These are phyloP conservation scores for Palythoa grandiflora DNA, from an alignment of 92 coral and sea anemone species.

Conservation along the genomic window DNA sequence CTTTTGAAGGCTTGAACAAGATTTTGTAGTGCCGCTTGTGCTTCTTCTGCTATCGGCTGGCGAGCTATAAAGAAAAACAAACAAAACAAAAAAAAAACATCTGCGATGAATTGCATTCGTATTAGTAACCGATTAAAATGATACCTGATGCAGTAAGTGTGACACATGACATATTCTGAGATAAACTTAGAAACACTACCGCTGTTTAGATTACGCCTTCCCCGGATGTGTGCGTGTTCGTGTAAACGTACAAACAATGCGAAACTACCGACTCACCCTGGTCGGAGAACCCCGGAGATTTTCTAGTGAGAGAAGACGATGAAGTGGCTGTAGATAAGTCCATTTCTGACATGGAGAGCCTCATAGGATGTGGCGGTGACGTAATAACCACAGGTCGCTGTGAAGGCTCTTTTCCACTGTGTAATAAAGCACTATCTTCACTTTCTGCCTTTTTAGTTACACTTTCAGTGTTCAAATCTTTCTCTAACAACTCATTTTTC, in stretches of 20 bases:
- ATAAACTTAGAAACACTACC: too few species aligned
- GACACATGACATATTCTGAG: too few species aligned
- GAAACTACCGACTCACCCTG: conserved; percentile 64
- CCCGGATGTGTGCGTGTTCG: too few species aligned
- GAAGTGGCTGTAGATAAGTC: conserved; percentile 56
- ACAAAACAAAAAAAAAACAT: neutral
- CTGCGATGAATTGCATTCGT: too few species aligned
- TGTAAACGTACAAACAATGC: neutral
- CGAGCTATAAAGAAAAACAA: neutral
- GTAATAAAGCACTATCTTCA: conserved; percentile 26
- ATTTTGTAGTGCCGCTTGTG: conserved; percentile 85
- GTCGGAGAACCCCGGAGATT: conserved; percentile 69
- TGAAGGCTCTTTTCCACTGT: conserved; percentile 66
- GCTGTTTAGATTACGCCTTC: too few species aligned
- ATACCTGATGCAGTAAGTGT: too few species aligned
- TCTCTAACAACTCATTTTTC: neutral
- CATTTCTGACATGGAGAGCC: conserved; percentile 72
- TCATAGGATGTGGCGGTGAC: conserved; percentile 79
- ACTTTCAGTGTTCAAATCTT: neutral
- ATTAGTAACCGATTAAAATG: too few species aligned
- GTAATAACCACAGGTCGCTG: conserved; percentile 75
- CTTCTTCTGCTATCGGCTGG: conserved; percentile 20
- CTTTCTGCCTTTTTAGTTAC: neutral
- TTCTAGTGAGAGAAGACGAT: conserved; percentile 56
- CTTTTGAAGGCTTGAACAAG: conserved; percentile 86